phyloP scores from a whole-genome alignment of 2,797 vertebrate species.

The Uromys caudimaculatus region DNA sequence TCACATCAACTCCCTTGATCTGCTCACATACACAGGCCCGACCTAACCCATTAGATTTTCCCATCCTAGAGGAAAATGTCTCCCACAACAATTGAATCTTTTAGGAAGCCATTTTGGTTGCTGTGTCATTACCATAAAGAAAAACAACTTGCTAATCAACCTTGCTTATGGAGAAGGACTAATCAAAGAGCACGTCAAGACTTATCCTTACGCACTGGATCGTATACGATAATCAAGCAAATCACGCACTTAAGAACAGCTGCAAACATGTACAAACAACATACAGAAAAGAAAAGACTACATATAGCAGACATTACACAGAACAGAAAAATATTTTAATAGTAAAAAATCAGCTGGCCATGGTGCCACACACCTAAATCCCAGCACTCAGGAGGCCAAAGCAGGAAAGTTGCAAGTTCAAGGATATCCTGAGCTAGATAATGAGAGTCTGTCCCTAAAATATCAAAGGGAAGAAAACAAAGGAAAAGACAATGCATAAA shows the following conservation, averaged over 20 bases:
- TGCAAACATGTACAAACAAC: background rate
- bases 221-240: background rate
- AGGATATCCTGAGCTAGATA: background rate
- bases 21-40: background rate
- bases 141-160: background rate
- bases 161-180: background rate
- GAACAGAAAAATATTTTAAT: background rate
- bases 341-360: background rate
- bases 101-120: background rate
- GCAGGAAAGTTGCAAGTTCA: background rate
- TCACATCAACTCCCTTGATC: background rate
- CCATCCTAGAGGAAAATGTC: background rate
- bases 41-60: background rate
- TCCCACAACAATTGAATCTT: background rate
- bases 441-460: background rate
- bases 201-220: background rate
- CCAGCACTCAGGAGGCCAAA: background rate
- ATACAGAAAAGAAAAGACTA: background rate
- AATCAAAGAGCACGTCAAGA: background rate
- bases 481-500: background rate
- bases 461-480: background rate
- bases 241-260: background rate
- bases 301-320: background rate
- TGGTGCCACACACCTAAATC: background rate
- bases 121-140: background rate